Conservation (phyloP, 2,797 vertebrate species). For the Platalea minor region DNA sequence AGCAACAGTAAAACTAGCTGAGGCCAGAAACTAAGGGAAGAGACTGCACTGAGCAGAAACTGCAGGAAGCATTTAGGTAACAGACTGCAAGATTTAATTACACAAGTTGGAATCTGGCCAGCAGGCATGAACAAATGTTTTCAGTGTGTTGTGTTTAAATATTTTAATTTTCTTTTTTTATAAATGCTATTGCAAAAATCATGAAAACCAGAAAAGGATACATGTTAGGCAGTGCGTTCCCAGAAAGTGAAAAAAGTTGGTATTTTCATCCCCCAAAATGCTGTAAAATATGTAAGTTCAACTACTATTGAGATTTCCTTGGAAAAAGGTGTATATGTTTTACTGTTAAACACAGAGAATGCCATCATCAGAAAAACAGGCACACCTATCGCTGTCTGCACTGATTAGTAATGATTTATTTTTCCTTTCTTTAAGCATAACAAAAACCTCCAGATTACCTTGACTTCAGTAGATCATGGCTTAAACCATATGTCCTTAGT, state of each 20-base stretch:
- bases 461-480: neutral
- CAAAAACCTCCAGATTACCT: neutral
- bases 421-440: neutral
- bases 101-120: constrained; percentile 32
- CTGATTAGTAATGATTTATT: neutral
- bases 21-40: neutral
- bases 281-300: neutral
- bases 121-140: constrained; percentile 60
- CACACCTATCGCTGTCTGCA: neutral
- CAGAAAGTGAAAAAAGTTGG: neutral
- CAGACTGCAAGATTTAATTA: constrained; percentile 67
- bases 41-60: neutral
- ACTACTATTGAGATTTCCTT: neutral
- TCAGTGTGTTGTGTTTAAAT: constrained; percentile 57
- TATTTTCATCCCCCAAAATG: neutral
- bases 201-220: constrained; percentile 33
- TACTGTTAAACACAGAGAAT: neutral
- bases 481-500: neutral
- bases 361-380: neutral
- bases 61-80: constrained; percentile 35
- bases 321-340: neutral
- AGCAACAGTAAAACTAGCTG: neutral
- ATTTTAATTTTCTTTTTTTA: constrained; percentile 60
- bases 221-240: neutral
- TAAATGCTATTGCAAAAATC: constrained; percentile 40